These are phyloP conservation scores for Peromyscus eremicus DNA, from an alignment of 2,797 vertebrate species.

Conservation along the genomic window DNA sequence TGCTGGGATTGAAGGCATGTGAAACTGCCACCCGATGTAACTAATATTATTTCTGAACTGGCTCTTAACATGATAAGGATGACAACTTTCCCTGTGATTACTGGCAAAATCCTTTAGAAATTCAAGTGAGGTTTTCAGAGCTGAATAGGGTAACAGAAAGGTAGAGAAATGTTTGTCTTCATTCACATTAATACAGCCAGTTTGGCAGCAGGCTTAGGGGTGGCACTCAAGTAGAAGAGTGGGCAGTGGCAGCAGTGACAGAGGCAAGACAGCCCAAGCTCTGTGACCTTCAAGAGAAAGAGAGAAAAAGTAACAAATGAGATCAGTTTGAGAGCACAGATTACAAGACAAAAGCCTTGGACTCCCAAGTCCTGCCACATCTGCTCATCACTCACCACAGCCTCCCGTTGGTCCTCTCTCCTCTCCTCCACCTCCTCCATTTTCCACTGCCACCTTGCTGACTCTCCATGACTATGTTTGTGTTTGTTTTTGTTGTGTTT, in stretches of 20 bases:
- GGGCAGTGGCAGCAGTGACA: slow-evolving; percentile 5
- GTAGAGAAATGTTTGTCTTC: slow-evolving; percentile 38
- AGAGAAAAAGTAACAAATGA: not conserved
- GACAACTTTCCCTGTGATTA: slow-evolving; percentile 44
- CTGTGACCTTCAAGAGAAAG: slow-evolving; percentile 24
- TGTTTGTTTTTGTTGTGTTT: not conserved
- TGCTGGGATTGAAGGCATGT: too few relatives aligned
- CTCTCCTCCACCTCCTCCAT: slow-evolving; percentile 1
- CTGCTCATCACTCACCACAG: not conserved
- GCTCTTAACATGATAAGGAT: slow-evolving; percentile 38
- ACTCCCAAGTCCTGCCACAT: not conserved
- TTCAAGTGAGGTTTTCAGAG: slow-evolving; percentile 30
- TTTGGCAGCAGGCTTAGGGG: slow-evolving; percentile 55
- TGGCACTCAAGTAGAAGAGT: slow-evolving; percentile 58
- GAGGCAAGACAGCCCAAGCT: slow-evolving; percentile 50
- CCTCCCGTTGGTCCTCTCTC: not conserved
- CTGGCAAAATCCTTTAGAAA: slow-evolving; percentile 51
- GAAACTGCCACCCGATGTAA: not conserved
- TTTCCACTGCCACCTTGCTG: slow-evolving; percentile 35
- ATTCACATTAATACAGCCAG: slow-evolving; percentile 62
- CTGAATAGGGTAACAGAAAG: slow-evolving; percentile 57
- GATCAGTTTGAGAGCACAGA: slow-evolving; percentile 31
- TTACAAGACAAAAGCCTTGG: slow-evolving; percentile 8
- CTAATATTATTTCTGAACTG: slow-evolving; percentile 56
- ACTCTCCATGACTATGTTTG: not conserved